Percentiles rank a stretch among this genome's conserved stretches.
Evolutionary conservation across 2,113 vertebrate species (phyloP).

Genomic region (Manacus vitellinus): DNA sequence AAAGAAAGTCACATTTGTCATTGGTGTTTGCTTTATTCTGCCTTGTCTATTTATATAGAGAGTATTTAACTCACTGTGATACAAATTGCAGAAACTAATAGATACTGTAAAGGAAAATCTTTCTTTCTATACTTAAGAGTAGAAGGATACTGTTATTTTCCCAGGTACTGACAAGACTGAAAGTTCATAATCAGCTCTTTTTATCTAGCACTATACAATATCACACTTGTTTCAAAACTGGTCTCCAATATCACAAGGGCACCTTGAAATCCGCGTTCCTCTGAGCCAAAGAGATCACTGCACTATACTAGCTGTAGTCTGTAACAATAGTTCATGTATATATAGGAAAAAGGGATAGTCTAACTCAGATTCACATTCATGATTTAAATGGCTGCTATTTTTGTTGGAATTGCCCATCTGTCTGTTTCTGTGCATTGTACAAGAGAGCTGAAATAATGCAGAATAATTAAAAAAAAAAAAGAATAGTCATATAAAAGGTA

Average conservation of each 20-base stretch:
- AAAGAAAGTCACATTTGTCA: not conserved
- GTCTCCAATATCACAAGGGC: not conserved
- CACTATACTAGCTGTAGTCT: not conserved
- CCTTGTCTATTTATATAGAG: not conserved
- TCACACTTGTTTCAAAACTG: not conserved
- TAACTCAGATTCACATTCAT: not conserved
- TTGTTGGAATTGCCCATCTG: not conserved
- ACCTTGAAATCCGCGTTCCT: not conserved
- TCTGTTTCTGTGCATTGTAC: not conserved
- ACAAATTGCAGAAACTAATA: not conserved
- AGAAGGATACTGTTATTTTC: not conserved
- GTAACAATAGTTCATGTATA: not conserved
- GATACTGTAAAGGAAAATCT: not conserved
- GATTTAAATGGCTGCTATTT: not conserved
- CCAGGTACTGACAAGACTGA: not conserved
- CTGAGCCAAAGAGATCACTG: not conserved
- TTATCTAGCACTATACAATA: not conserved
- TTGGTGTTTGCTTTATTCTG: not conserved
- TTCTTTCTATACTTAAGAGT: not conserved
- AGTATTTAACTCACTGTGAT: not conserved
- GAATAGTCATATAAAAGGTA: not conserved
- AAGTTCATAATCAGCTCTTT: not conserved
- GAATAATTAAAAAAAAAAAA: not conserved
- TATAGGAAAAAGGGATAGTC: not conserved
- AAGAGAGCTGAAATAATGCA: not conserved